Percentiles rank a stretch among this genome's conserved stretches.
Conservation (phyloP, 2,888 invertebrate species). For the Brachynemurus nebulosus region DNA sequence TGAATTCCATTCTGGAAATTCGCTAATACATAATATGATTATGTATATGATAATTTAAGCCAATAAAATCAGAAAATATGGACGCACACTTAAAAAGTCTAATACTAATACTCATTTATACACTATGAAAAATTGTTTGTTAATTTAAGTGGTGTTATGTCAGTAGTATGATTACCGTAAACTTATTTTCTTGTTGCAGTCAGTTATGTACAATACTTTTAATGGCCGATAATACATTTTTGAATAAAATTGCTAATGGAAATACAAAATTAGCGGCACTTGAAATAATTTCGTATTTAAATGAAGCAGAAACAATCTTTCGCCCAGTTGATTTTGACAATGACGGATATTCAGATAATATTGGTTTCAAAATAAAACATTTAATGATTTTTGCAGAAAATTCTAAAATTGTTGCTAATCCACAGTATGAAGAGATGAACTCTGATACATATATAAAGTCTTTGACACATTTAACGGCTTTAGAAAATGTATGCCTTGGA, state of each 20-base stretch:
- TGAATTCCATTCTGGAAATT: too few relatives aligned
- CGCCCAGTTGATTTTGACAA: slow-evolving; percentile 40
- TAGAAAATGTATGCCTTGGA: slow-evolving; percentile 38
- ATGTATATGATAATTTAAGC: too few relatives aligned
- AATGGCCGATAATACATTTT: slow-evolving; percentile 36
- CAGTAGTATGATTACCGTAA: too few relatives aligned
- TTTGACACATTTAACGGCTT: slow-evolving; percentile 32
- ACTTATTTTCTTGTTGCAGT: slow-evolving; percentile 18
- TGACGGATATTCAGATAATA: slow-evolving; percentile 39
- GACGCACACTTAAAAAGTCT: too few relatives aligned
- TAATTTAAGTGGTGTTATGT: too few relatives aligned
- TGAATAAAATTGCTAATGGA: slow-evolving; percentile 32
- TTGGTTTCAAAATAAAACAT: slow-evolving; percentile 39
- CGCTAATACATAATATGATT: too few relatives aligned
- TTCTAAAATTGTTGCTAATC: too few relatives aligned
- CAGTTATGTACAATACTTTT: slow-evolving; percentile 33
- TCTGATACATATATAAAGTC: slow-evolving; percentile 33
- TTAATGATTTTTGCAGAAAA: too few relatives aligned
- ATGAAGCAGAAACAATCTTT: slow-evolving; percentile 39
- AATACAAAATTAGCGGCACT: slow-evolving; percentile 33
- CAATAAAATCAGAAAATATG: too few relatives aligned
- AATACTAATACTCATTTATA: too few relatives aligned
- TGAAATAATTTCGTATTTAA: slow-evolving; percentile 35
- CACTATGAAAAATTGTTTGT: too few relatives aligned
- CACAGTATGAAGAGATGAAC: too few relatives aligned